Conservation (phyloP, 1,140 invertebrate genomes). For the Acromyrmex heyeri region DNA sequence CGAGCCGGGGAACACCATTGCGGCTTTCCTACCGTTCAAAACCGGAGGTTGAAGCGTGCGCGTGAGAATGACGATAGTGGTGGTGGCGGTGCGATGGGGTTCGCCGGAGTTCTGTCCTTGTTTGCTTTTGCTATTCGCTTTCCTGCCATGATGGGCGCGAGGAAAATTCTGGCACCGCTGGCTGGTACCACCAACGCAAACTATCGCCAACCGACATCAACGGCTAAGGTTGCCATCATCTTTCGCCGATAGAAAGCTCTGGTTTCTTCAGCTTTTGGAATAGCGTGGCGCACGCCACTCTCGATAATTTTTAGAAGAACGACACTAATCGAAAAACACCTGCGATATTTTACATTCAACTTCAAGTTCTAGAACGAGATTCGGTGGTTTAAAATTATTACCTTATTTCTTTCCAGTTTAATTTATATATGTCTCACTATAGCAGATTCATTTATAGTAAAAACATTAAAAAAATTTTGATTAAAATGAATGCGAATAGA, state of each 20-base stretch:
- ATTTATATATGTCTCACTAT: background rate
- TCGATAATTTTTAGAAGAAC: conserved; percentile 70
- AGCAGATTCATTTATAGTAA: background rate
- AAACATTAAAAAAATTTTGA: background rate
- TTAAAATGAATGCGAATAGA: background rate
- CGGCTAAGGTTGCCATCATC: conserved; percentile 46
- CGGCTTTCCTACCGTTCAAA: conserved; percentile 29
- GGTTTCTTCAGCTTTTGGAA: conserved; percentile 54
- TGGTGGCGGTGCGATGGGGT: conserved; percentile 28
- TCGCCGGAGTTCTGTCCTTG: conserved; percentile 62
- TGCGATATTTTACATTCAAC: conserved; percentile 28
- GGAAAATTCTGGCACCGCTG: conserved; percentile 71
- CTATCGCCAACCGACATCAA: conserved; percentile 68
- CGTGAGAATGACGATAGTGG: conserved; percentile 10
- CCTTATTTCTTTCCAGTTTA: background rate
- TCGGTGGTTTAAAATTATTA: background rate
- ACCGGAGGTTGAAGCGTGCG: conserved; percentile 46
- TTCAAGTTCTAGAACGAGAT: background rate
- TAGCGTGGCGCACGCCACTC: conserved; percentile 69
- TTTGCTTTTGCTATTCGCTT: conserved; percentile 76
- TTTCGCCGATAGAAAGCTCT: conserved; percentile 19
- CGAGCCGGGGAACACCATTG: conserved; percentile 23
- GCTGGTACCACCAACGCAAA: conserved; percentile 61
- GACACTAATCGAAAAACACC: conserved; percentile 68
- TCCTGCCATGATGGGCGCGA: conserved; percentile 65